Percentiles rank a stretch among this genome's conserved stretches.
Conservation (phyloP, 2,113 vertebrate species). For the Mormoops blainvillei region DNA sequence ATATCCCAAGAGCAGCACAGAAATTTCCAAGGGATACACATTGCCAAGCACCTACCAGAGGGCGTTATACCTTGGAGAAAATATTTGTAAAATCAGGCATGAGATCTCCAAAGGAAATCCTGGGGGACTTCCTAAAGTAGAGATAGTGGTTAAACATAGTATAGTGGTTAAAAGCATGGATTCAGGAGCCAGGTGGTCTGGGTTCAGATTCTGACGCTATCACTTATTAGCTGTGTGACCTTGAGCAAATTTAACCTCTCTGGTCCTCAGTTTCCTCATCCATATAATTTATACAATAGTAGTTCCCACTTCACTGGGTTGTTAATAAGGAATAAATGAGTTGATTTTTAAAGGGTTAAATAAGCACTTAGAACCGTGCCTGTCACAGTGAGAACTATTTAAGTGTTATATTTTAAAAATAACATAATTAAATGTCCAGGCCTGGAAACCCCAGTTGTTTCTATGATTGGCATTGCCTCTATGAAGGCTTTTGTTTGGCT, state of each 20-base stretch:
- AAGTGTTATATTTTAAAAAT: neutral
- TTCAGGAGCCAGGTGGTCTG: neutral
- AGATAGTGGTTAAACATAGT: too few relatives aligned
- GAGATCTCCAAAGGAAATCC: neutral
- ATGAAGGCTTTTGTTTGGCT: neutral
- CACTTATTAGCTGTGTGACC: neutral
- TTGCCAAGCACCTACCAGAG: neutral
- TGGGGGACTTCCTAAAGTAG: too few relatives aligned
- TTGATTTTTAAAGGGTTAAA: conserved; percentile 12
- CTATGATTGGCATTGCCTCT: neutral
- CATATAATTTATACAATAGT: conserved; percentile 2
- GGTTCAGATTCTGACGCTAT: neutral
- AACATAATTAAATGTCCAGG: neutral
- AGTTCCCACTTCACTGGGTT: neutral
- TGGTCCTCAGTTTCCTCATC: neutral
- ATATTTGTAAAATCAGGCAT: neutral
- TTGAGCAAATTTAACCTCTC: neutral
- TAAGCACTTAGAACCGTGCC: neutral
- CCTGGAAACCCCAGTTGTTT: neutral
- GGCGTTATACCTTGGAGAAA: neutral
- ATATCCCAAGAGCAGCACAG: neutral
- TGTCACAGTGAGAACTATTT: neutral
- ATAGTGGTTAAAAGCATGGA: neutral
- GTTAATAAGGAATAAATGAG: neutral
- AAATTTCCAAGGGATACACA: neutral